A percentile compares a stretch with the other conserved stretches of the same genome.
phyloP scores from a whole-genome alignment of 2,888 invertebrate species.

The Galeruca laticollis region DNA sequence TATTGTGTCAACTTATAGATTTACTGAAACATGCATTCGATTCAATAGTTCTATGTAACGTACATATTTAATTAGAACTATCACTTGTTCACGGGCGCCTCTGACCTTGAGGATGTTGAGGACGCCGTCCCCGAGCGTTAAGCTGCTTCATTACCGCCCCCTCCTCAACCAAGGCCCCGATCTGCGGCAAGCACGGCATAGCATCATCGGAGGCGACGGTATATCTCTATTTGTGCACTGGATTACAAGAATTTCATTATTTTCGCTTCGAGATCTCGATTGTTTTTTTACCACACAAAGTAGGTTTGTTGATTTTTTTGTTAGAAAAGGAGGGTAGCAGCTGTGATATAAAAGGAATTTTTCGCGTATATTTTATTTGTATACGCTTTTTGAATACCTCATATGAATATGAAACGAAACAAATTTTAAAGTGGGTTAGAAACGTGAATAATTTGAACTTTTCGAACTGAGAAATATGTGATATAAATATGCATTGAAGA shows the following conservation, averaged over 20 bases:
- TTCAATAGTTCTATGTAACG: too few relatives aligned
- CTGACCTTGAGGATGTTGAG: conserved; percentile 30
- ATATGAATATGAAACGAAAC: background rate
- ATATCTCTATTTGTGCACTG: conserved; percentile 53
- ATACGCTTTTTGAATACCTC: background rate
- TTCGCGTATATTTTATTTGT: background rate
- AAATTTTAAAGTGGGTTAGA: background rate
- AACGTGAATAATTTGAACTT: too few relatives aligned
- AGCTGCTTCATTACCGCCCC: conserved; percentile 48
- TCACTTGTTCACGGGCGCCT: conserved; percentile 24
- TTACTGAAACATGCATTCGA: background rate
- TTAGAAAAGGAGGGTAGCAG: background rate
- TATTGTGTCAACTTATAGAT: too few relatives aligned
- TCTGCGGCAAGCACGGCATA: conserved; percentile 41
- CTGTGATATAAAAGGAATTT: background rate
- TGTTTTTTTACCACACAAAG: conserved; percentile 27
- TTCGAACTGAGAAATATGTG: too few relatives aligned
- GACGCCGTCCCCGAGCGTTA: conserved; percentile 37
- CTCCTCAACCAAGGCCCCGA: conserved; percentile 33
- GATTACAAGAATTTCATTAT: conserved; percentile 49
- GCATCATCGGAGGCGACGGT: conserved; percentile 48
- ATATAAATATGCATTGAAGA: too few relatives aligned
- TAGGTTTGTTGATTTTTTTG: conserved; percentile 10
- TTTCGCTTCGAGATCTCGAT: conserved; percentile 28
- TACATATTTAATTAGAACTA: background rate